Percentiles rank a stretch among this genome's conserved stretches.
Evolutionary conservation across 1,140 invertebrate genomes (phyloP).

Genomic region (Diuraphis noxia): DNA sequence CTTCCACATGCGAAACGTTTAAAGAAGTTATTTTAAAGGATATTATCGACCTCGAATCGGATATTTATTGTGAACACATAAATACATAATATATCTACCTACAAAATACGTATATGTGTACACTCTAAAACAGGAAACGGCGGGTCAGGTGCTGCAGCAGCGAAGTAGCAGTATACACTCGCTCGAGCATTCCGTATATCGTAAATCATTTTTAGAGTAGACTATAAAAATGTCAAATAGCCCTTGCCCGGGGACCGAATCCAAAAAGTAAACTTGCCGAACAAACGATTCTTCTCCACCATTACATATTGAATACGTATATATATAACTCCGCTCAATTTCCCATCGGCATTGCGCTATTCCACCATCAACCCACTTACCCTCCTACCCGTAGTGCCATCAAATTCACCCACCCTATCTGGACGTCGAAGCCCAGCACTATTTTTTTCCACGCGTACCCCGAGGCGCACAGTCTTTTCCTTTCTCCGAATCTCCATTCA

Average conservation of each 20-base stretch:
- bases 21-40: neutral
- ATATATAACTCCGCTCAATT: constrained; percentile 44
- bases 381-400: neutral
- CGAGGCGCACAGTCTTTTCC: no score
- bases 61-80: constrained; percentile 23
- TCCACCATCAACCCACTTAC: neutral
- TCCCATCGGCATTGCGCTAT: constrained; percentile 44
- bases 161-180: neutral
- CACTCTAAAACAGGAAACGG: constrained; percentile 2
- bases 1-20: neutral
- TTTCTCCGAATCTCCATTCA: neutral
- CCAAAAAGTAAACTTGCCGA: constrained; percentile 44
- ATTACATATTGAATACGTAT: constrained; percentile 29
- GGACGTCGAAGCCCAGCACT: neutral
- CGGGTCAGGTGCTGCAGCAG: neutral
- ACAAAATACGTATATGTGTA: neutral
- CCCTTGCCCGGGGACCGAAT: constrained; percentile 46
- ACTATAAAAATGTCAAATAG: constrained; percentile 51
- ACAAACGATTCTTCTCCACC: constrained; percentile 42
- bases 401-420: neutral
- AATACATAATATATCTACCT: neutral
- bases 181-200: neutral
- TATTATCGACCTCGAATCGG: constrained; percentile 25
- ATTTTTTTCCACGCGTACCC: neutral
- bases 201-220: constrained; percentile 52